A percentile compares a stretch with the other conserved stretches of the same genome.
Evolutionary conservation across 2,888 invertebrate genomes (phyloP).

Genomic region (Chloroclystis v-ata): DNA sequence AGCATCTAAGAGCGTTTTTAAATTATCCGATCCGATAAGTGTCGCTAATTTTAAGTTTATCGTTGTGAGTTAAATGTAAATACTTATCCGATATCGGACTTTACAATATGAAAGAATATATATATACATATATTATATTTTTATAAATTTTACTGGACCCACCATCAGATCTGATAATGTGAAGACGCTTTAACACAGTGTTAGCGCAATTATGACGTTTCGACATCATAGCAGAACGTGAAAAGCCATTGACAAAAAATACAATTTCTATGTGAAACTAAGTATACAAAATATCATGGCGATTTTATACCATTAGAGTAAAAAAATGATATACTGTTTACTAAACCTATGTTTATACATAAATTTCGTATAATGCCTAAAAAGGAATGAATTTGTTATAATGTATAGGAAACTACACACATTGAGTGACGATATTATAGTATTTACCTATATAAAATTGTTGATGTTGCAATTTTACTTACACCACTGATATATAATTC

Average conservation of each 20-base stretch:
- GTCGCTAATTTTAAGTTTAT: too few relatives aligned
- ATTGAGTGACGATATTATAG: constrained; percentile 11
- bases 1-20: too few relatives aligned
- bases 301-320: constrained; percentile 36
- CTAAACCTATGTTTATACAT: constrained; percentile 42
- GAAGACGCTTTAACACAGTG: constrained; percentile 41
- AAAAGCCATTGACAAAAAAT: constrained; percentile 44
- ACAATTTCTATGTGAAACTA: constrained; percentile 42
- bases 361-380: constrained; percentile 57
- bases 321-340: constrained; percentile 29
- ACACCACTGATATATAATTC: constrained; percentile 31
- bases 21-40: too few relatives aligned
- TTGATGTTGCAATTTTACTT: constrained; percentile 26
- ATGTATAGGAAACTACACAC: constrained; percentile 44
- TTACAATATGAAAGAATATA: too few relatives aligned
- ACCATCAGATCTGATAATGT: too few relatives aligned
- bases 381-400: constrained; percentile 67
- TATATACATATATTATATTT: too few relatives aligned
- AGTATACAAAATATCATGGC: constrained; percentile 41
- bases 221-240: too few relatives aligned
- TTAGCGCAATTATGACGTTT: constrained; percentile 35
- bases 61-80: too few relatives aligned
- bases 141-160: too few relatives aligned
- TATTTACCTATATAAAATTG: constrained; percentile 11
- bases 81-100: too few relatives aligned